A percentile compares a stretch with the other conserved stretches of the same genome.
Conservation (phyloP, 2,113 vertebrate genomes). For the Embiotoca jacksoni region DNA sequence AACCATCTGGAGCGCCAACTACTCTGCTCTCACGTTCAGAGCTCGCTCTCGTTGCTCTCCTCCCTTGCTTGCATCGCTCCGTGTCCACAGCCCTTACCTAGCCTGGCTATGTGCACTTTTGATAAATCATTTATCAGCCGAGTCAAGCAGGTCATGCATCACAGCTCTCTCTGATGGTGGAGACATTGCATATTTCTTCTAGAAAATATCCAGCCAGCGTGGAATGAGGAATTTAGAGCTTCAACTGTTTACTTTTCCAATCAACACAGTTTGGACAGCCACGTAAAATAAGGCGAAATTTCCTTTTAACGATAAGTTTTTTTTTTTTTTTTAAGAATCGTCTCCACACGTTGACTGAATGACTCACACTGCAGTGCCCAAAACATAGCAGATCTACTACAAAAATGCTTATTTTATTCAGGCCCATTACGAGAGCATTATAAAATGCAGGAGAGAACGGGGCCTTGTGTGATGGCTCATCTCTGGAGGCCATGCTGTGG, state of each 20-base stretch:
- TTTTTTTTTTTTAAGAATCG: neutral
- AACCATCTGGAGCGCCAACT: conserved; percentile 61
- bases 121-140: conserved; percentile 71
- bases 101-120: conserved; percentile 52
- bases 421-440: conserved; percentile 44
- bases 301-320: too few species aligned
- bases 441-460: conserved; percentile 29
- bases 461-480: conserved; percentile 58
- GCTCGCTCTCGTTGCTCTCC: conserved; percentile 15
- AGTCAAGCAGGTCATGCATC: conserved; percentile 68
- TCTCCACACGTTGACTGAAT: neutral
- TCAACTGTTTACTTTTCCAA: too few species aligned
- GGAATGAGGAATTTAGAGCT: neutral
- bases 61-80: conserved; percentile 15
- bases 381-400: conserved; percentile 33
- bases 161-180: conserved; percentile 61
- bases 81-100: conserved; percentile 44
- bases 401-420: conserved; percentile 42
- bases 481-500: conserved; percentile 57
- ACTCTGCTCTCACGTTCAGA: conserved; percentile 26
- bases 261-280: too few species aligned
- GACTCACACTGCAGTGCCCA: neutral
- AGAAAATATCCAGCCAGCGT: conserved; percentile 40
- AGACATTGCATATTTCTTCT: conserved; percentile 47
- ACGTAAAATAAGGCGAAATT: too few species aligned